Evolutionary conservation across 2,113 vertebrate genomes (phyloP).

Genomic region (Apteryx mantelli): DNA sequence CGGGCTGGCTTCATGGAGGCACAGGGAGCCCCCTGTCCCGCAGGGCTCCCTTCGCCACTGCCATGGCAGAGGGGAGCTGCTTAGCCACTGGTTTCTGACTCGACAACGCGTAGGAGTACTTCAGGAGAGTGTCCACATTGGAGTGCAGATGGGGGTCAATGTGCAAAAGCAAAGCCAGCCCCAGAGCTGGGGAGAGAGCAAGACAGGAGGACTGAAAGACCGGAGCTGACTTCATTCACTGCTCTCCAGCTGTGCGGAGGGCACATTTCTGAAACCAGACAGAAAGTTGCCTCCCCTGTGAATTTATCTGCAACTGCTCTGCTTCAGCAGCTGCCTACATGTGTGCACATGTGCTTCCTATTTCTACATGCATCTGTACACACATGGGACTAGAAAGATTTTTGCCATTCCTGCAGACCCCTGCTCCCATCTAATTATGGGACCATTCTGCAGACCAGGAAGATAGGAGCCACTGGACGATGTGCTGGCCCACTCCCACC

Average conservation of each 20-base stretch:
- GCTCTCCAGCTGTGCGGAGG: not conserved
- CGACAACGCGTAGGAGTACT: not conserved
- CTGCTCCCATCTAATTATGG: not conserved
- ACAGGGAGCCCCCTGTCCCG: rapidly evolving
- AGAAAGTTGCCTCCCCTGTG: not conserved
- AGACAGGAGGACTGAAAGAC: not conserved
- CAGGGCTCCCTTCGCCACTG: rapidly evolving
- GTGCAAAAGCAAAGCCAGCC: not conserved
- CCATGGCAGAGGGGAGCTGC: rapidly evolving
- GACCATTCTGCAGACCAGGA: not conserved
- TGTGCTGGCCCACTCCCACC: not conserved
- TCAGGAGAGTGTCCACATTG: not conserved
- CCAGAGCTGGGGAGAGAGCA: not conserved
- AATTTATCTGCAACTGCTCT: not conserved
- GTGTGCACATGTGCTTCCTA: not conserved
- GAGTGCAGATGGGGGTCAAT: not conserved
- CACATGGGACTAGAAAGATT: not conserved
- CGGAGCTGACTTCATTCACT: too few species aligned
- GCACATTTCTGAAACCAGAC: not conserved
- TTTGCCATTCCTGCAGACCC: not conserved
- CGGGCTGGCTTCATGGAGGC: rapidly evolving
- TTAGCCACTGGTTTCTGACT: not conserved
- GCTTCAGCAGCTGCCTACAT: not conserved
- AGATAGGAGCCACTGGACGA: not conserved
- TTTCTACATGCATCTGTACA: not conserved